Conservation (phyloP, 2,888 invertebrate genomes). For the Unio delphinus region DNA sequence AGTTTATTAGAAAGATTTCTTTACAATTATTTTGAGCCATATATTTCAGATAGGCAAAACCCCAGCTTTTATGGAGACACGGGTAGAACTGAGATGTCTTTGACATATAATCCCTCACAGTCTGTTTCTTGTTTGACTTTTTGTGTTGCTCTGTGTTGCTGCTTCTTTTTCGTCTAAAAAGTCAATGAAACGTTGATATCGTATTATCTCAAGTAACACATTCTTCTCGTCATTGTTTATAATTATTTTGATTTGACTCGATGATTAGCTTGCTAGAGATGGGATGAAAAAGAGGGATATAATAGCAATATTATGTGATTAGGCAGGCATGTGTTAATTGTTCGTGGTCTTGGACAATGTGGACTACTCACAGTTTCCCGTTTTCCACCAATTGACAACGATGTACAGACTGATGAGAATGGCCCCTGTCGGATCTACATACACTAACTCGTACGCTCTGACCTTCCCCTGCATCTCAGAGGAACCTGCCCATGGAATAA, state of each 20-base stretch:
- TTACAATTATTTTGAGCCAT: no score
- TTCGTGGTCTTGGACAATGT: background rate
- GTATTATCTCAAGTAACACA: no score
- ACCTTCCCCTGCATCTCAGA: conserved; percentile 41
- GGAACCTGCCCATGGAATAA: conserved; percentile 39
- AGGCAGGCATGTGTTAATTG: background rate
- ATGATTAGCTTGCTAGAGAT: background rate
- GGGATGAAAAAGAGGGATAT: background rate
- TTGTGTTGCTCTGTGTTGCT: background rate
- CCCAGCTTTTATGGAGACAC: no score
- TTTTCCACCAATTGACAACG: conserved; percentile 70
- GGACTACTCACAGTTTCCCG: conserved; percentile 69
- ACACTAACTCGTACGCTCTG: conserved; percentile 55
- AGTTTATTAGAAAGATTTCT: no score
- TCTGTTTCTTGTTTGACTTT: no score
- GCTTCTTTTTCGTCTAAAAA: background rate
- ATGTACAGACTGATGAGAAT: conserved; percentile 73
- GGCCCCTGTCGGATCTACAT: conserved; percentile 73
- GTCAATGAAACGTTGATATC: no score
- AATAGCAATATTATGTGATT: background rate
- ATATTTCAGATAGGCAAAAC: no score
- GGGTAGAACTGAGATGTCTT: no score
- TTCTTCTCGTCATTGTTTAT: no score
- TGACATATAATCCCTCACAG: no score
- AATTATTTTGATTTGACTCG: no score